Evolutionary conservation across 1,140 invertebrate species (phyloP), one percentile per base, ranked within the genome.

Genomic region (Nomia melanderi): DNA sequence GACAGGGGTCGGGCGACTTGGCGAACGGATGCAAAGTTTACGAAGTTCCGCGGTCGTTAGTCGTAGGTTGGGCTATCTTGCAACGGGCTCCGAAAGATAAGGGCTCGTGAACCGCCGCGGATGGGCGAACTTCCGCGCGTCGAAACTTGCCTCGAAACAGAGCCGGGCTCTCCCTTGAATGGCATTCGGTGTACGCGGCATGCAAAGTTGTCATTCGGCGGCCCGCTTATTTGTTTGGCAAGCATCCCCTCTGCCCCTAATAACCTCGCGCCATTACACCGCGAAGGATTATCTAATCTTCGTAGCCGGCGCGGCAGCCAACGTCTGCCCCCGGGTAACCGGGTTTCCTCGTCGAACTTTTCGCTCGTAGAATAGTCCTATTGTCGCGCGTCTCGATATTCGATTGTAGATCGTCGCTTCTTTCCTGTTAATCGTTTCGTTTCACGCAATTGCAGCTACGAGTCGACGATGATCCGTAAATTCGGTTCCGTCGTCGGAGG

Each of bases 21-120:
- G 57, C 59, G 69, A 62, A 72, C 76, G 76, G 69, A 73, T 64
- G 76, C 69, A 39, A 78, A 72, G 59, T 78, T 78, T 50, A 62
- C 60, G 47, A 78, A 78, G 69, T 72, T 63, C 5, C 39, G 47
- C 17, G 59, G 59, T 78, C 74, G 74, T 77, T 77, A 54, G 74
- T 70, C 60, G 59, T 23, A n/a, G 69, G 33, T 53, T 47, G 44
- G 44, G 41, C 69, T 78, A 78, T 71, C 76, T 63, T 44, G 33
- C 56, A 23, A 12, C 17, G 57, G 74, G 27, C 31, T 20, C 14
- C 36, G 57, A 41, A 54, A 78, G 76, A 78, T 78, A 78, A 78
- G 76, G 76, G 31, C 47, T 44, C 69, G 44, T 47, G 54, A 62
- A 44, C 41, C 66, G 33, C 33, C 67, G 44, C 65, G 76, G 69